phyloP scores from a whole-genome alignment of 2,797 vertebrate species.

The Micromesistius poutassou region DNA sequence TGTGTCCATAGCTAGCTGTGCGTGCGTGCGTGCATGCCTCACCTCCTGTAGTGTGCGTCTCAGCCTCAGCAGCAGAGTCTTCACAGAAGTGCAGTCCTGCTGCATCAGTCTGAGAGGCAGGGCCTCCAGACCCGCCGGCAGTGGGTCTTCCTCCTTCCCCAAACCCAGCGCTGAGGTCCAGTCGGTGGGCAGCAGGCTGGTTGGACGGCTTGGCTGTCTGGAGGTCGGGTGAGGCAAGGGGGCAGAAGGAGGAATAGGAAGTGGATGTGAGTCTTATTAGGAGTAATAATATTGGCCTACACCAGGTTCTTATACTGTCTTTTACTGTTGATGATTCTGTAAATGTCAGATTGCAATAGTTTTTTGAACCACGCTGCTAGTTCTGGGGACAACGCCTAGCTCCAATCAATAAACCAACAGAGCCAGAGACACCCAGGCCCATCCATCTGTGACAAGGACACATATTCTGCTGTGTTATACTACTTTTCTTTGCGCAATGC shows the following conservation, averaged over 20 bases:
- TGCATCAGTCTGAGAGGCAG: slow-evolving; percentile 91
- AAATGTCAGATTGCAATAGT: slow-evolving; percentile 26
- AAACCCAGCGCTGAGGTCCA: slow-evolving; percentile 67
- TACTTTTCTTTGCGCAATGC: background rate
- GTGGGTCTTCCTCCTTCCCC: slow-evolving; percentile 79
- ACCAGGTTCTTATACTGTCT: background rate
- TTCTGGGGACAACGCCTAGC: slow-evolving; percentile 6
- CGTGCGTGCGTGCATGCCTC: slow-evolving; percentile 32
- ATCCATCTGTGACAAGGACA: slow-evolving; percentile 1
- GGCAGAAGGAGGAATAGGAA: slow-evolving; percentile 5
- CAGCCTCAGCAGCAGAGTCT: slow-evolving; percentile 90
- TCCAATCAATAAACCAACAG: background rate
- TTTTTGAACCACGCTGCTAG: slow-evolving; percentile 17
- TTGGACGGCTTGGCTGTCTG: slow-evolving; percentile 79
- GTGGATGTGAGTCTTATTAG: background rate
- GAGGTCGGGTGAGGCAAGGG: slow-evolving; percentile 31
- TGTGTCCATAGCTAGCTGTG: too few species aligned
- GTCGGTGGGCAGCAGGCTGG: slow-evolving; percentile 76
- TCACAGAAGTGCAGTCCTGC: slow-evolving; percentile 94
- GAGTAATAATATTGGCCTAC: background rate
- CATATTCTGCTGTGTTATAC: background rate
- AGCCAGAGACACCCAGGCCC: background rate
- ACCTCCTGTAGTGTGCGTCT: slow-evolving; percentile 96
- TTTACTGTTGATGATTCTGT: slow-evolving; percentile 25
- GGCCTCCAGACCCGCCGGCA: slow-evolving; percentile 78